Conservation (phyloP, 2,797 vertebrate species). For the Pseudotriccus pelzelni region DNA sequence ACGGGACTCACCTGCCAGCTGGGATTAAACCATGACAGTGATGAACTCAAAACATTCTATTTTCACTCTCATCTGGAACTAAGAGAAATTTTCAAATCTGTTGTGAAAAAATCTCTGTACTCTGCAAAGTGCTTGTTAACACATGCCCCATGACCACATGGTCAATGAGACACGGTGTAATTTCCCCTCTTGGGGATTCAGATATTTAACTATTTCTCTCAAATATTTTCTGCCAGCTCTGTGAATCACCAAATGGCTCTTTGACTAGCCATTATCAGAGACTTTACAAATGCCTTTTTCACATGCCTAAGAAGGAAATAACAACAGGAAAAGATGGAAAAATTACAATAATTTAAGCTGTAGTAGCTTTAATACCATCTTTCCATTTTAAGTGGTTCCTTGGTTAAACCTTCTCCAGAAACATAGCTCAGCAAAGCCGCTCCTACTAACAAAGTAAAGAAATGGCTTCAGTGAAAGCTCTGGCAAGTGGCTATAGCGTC, state of each 20-base stretch:
- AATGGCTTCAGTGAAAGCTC: not conserved
- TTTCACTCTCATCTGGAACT: not conserved
- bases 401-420: not conserved
- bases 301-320: not conserved
- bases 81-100: not conserved
- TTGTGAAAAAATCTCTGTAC: not conserved
- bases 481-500: fast-evolving
- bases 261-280: not conserved
- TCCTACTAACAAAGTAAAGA: not conserved
- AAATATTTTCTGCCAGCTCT: not conserved
- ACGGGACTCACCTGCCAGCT: not conserved
- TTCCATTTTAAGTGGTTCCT: not conserved
- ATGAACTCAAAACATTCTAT: not conserved
- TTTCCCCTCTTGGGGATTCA: not conserved
- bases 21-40: not conserved
- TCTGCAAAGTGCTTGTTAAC: not conserved
- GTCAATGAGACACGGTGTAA: fast-evolving
- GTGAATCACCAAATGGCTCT: not conserved
- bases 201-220: not conserved
- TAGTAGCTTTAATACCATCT: not conserved
- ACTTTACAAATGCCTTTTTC: not conserved
- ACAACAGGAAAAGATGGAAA: not conserved
- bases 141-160: not conserved
- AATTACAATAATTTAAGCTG: not conserved
- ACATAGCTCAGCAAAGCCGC: not conserved